Evolutionary conservation across 2,888 invertebrate species (phyloP).

Genomic region (Ganaspis brasiliensis): DNA sequence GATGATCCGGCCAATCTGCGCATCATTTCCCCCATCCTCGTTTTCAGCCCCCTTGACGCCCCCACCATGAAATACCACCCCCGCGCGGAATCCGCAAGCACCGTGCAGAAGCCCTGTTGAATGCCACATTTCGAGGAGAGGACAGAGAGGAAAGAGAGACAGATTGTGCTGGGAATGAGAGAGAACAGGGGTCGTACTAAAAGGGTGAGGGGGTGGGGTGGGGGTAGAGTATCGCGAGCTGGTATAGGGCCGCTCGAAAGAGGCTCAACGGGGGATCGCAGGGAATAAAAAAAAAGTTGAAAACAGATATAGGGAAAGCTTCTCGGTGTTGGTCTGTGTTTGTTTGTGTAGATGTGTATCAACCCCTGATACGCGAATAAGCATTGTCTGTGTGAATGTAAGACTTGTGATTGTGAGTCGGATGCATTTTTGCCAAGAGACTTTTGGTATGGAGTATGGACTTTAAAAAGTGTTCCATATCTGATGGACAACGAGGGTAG

Average conservation of each 20-base stretch:
- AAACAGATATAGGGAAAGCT: conserved; percentile 70
- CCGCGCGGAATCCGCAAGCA: conserved; percentile 72
- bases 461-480: conserved; percentile 56
- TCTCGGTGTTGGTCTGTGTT: conserved; percentile 17
- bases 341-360: conserved; percentile 7
- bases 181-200: conserved; percentile 55
- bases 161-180: conserved; percentile 49
- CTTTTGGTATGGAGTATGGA: conserved; percentile 52
- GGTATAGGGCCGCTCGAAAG: conserved; percentile 56
- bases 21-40: conserved; percentile 79
- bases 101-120: conserved; percentile 77
- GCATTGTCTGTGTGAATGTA: conserved; percentile 45
- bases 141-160: conserved; percentile 63
- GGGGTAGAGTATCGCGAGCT: conserved; percentile 50
- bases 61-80: conserved; percentile 55
- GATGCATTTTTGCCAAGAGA: conserved; percentile 56
- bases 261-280: conserved; percentile 51
- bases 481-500: conserved; percentile 10
- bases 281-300: conserved; percentile 66
- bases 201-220: conserved; percentile 61
- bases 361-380: conserved; percentile 44
- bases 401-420: conserved; percentile 44
- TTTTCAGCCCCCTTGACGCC: conserved; percentile 52
- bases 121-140: conserved; percentile 76
- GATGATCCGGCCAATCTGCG: conserved; percentile 81